Percentiles rank a stretch among this genome's conserved stretches.
These are phyloP conservation scores for Trinectes maculatus DNA, from an alignment of 2,113 vertebrate genomes.

Conservation along the genomic window DNA sequence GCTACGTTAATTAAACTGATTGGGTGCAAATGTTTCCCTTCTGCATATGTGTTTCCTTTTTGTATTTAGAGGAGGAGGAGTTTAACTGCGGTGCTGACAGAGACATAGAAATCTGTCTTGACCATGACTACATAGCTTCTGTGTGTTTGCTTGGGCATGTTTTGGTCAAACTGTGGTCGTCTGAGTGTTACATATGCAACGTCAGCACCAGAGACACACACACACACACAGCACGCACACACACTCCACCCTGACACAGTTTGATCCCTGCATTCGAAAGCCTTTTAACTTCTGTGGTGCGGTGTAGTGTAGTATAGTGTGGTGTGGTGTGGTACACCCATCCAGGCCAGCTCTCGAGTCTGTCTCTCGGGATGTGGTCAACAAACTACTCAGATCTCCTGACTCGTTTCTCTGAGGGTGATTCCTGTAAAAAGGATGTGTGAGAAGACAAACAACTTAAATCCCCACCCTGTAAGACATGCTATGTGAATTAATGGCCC, in stretches of 20 bases:
- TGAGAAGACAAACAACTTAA: constrained; percentile 62
- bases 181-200: constrained; percentile 56
- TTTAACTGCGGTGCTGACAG: constrained; percentile 30
- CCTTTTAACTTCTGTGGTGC: constrained; percentile 40
- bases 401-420: constrained; percentile 43
- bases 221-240: constrained; percentile 32
- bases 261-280: constrained; percentile 38
- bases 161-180: constrained; percentile 68
- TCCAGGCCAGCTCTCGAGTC: constrained; percentile 45
- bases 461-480: constrained; percentile 63
- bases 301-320: too few relatives aligned
- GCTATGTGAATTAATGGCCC: constrained; percentile 50
- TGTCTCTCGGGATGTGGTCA: constrained; percentile 69
- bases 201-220: constrained; percentile 48
- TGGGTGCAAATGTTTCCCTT: constrained; percentile 46
- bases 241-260: constrained; percentile 37
- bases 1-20: constrained; percentile 65
- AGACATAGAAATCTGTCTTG: constrained; percentile 23
- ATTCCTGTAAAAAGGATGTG: constrained; percentile 68
- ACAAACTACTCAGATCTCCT: constrained; percentile 38
- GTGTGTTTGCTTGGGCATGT: constrained; percentile 64
- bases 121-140: constrained; percentile 31
- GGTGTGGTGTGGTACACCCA: constrained; percentile 14
- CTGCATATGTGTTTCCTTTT: constrained; percentile 7
- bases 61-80: background rate